phyloP scores from a whole-genome alignment of 1,140 invertebrate genomes.

The Lepidotrigona ventralis region DNA sequence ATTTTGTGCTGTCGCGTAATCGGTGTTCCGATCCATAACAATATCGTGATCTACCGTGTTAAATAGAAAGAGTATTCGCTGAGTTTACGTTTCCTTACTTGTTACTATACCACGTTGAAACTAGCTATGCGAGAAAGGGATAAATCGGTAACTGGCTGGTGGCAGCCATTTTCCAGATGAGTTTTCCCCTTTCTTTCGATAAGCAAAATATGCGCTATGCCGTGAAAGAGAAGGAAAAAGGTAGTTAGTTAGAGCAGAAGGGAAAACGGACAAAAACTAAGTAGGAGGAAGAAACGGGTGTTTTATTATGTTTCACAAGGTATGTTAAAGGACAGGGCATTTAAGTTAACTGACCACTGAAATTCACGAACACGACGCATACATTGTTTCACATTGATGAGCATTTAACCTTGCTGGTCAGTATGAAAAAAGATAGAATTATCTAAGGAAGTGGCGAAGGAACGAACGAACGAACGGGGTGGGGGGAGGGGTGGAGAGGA shows the following conservation, averaged over 20 bases:
- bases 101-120: slow-evolving; percentile 22
- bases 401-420: slow-evolving; percentile 41
- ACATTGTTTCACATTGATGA: slow-evolving; percentile 33
- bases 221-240: slow-evolving; percentile 55
- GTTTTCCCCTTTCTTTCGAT: slow-evolving; percentile 77
- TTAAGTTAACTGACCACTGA: slow-evolving; percentile 42
- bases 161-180: slow-evolving; percentile 82
- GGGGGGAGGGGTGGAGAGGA: slow-evolving; percentile 28
- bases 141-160: slow-evolving; percentile 80
- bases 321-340: slow-evolving; percentile 44
- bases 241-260: slow-evolving; percentile 29
- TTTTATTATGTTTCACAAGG: slow-evolving; percentile 53
- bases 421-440: slow-evolving; percentile 33
- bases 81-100: slow-evolving; percentile 26
- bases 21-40: slow-evolving; percentile 31
- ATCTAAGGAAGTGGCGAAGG: slow-evolving; percentile 43
- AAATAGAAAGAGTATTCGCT: slow-evolving; percentile 9
- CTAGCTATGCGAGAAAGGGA: slow-evolving; percentile 80
- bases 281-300: slow-evolving; percentile 43
- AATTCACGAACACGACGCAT: slow-evolving; percentile 48
- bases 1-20: slow-evolving; percentile 34
- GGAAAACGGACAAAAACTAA: slow-evolving; percentile 53
- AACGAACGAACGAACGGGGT: not conserved
- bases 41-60: slow-evolving; percentile 33
- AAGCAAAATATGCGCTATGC: slow-evolving; percentile 60